These are phyloP conservation scores for Trididemnum nubilum DNA, from an alignment of 23 tunicate genomes.

Conservation along the genomic window DNA sequence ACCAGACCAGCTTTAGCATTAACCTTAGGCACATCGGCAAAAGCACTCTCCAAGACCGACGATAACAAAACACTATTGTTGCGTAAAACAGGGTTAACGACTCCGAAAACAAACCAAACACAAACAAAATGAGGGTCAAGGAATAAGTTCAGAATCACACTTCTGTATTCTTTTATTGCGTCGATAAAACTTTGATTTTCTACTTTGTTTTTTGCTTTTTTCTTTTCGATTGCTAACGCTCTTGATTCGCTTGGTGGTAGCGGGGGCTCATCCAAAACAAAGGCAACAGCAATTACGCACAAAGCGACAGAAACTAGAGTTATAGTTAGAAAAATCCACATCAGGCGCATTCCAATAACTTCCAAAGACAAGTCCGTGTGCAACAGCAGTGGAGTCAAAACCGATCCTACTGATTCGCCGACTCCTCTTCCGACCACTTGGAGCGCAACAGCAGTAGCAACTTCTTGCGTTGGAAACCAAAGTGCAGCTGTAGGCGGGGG, in stretches of 20 bases:
- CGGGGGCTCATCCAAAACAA: constrained; percentile 52
- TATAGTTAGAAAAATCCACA: constrained; percentile 39
- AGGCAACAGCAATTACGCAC: neutral
- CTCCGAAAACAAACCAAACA: constrained; percentile 54
- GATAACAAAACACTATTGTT: constrained; percentile 62
- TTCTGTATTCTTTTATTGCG: constrained; percentile 28
- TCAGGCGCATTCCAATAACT: constrained; percentile 33
- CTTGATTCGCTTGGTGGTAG: constrained; percentile 66
- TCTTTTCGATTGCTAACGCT: constrained; percentile 21
- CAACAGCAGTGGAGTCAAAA: constrained; percentile 41
- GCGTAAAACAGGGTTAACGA: constrained; percentile 60
- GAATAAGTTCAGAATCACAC: constrained; percentile 31
- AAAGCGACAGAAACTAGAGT: constrained; percentile 12
- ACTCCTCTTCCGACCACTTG: constrained; percentile 66
- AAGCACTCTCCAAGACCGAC: constrained; percentile 44
- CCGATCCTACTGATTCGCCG: constrained; percentile 71
- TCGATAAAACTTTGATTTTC: constrained; percentile 32
- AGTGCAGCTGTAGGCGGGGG: constrained; percentile 67
- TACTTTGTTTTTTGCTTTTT: neutral
- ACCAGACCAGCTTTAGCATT: constrained; percentile 39
- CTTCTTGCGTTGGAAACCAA: constrained; percentile 70
- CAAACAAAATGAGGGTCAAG: constrained; percentile 44
- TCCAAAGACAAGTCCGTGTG: constrained; percentile 9
- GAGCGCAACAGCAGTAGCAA: constrained; percentile 71
- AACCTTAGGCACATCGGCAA: constrained; percentile 15